Conservation (phyloP, 2,888 invertebrate species). For the Chironomus tentans region DNA sequence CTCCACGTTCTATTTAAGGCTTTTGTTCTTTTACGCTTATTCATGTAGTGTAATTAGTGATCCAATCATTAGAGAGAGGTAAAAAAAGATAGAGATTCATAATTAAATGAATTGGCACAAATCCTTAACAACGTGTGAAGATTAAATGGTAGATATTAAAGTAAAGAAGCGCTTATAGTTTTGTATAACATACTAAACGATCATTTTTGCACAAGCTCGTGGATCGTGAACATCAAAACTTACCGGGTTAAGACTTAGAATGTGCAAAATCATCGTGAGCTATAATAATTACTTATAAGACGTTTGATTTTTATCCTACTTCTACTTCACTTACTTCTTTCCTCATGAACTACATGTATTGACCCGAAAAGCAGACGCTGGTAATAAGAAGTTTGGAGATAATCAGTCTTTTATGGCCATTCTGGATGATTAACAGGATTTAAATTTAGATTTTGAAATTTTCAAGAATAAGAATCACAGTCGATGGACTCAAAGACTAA, state of each 20-base stretch:
- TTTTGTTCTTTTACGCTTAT: background rate
- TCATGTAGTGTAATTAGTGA: background rate
- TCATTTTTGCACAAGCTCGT: background rate
- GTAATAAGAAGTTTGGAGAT: too few relatives aligned
- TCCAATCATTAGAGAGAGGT: background rate
- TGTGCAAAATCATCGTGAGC: conserved; percentile 18
- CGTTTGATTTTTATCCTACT: conserved; percentile 13
- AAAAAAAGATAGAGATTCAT: too few relatives aligned
- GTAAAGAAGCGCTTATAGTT: background rate
- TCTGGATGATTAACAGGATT: too few relatives aligned
- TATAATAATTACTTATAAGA: conserved; percentile 16
- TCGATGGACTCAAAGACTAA: too few relatives aligned
- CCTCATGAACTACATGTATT: background rate
- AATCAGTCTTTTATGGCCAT: too few relatives aligned
- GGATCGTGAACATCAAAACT: background rate
- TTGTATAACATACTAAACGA: background rate
- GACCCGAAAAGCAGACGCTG: background rate
- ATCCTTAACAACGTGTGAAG: conserved; percentile 5
- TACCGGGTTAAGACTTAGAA: background rate
- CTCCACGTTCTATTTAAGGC: too few relatives aligned
- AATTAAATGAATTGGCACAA: conserved; percentile 10
- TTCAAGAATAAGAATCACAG: too few relatives aligned
- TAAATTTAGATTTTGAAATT: too few relatives aligned
- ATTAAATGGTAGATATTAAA: background rate
- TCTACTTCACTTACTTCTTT: background rate